These are phyloP conservation scores for Spodoptera exigua DNA, from an alignment of 2,888 invertebrate genomes.

Conservation along the genomic window DNA sequence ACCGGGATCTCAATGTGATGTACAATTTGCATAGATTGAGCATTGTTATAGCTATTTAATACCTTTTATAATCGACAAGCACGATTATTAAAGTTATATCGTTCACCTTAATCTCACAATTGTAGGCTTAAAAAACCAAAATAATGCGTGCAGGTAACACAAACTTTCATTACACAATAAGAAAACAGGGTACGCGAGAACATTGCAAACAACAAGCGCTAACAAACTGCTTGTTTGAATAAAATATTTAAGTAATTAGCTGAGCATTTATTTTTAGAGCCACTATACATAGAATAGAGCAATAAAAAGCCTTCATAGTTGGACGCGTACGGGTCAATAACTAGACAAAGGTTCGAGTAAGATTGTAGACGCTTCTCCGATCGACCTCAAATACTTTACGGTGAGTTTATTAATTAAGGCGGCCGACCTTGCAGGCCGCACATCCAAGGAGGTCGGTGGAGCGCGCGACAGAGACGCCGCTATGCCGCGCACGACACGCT, in stretches of 20 bases:
- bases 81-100: conserved; percentile 59
- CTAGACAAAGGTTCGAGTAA: conserved; percentile 87
- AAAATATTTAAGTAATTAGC: conserved; percentile 48
- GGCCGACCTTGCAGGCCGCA: conserved; percentile 88
- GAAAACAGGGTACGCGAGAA: conserved; percentile 32
- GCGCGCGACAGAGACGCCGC: conserved; percentile 74
- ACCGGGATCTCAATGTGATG: conserved; percentile 50
- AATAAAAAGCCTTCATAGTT: conserved; percentile 75
- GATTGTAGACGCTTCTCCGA: conserved; percentile 86
- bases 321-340: conserved; percentile 83
- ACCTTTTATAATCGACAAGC: conserved; percentile 57
- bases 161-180: conserved; percentile 50
- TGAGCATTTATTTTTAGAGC: conserved; percentile 41
- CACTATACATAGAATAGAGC: conserved; percentile 61
- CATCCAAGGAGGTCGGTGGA: conserved; percentile 87
- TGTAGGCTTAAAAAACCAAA: conserved; percentile 51
- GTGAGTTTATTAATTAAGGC: conserved; percentile 89
- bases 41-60: conserved; percentile 63
- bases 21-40: conserved; percentile 63
- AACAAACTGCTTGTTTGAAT: conserved; percentile 40
- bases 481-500: conserved; percentile 57
- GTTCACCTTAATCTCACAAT: conserved; percentile 56
- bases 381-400: conserved; percentile 89
- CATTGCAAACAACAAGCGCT: conserved; percentile 19
- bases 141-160: conserved; percentile 31